phyloP scores from a whole-genome alignment of 2,113 vertebrate species.

The Prunella fulvescens region DNA sequence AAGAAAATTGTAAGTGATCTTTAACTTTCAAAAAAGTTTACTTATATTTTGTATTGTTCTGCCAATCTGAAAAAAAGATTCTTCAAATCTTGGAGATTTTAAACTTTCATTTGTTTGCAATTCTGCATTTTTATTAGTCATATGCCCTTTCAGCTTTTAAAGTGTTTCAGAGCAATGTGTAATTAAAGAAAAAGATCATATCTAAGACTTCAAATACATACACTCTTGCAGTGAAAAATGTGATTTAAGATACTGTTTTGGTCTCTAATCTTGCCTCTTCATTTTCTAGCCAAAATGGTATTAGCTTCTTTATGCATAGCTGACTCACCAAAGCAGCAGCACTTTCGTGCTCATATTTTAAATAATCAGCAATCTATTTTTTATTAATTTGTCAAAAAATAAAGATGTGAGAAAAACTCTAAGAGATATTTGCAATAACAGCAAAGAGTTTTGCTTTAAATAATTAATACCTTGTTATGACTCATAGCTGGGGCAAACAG shows the following conservation, averaged over 20 bases:
- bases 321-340: not conserved
- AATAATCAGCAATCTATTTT: not conserved
- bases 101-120: not conserved
- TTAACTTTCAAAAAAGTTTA: not conserved
- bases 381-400: not conserved
- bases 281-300: not conserved
- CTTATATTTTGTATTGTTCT: not conserved
- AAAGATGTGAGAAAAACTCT: not conserved
- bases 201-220: not conserved
- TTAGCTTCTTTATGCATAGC: not conserved
- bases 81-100: not conserved
- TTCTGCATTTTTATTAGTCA: not conserved
- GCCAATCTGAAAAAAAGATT: not conserved
- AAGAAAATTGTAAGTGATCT: not conserved
- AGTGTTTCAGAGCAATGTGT: not conserved
- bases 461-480: not conserved
- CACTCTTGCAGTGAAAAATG: conserved; percentile 1
- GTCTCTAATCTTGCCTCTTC: not conserved
- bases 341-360: not conserved
- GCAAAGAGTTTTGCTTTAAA: not conserved
- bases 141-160: not conserved
- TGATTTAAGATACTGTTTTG: conserved; percentile 21
- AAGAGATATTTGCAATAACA: not conserved
- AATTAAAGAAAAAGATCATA: conserved; percentile 30
- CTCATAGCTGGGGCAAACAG: not conserved